Evolutionary conservation across 1,140 invertebrate species (phyloP), one percentile per base, ranked within the genome.

Genomic region (Lucilia sericata): DNA sequence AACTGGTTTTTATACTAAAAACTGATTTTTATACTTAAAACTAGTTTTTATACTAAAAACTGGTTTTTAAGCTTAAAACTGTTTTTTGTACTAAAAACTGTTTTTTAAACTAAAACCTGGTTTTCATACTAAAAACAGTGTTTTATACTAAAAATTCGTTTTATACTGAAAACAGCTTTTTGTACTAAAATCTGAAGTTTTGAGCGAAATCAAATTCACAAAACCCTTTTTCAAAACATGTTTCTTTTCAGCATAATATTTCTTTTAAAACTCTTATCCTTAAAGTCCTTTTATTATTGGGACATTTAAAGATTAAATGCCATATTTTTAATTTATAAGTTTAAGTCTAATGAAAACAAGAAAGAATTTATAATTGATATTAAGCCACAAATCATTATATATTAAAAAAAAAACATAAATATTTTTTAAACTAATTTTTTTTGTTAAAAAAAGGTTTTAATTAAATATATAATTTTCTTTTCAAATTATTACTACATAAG

Each of bases 321-420:
- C 65, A 70, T 70, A 70, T 70, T 21, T 70, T 70, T 19, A 19
- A 70, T 12, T 19, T 1, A 21, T 70, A 70, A 70, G 65, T 25
- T 70, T 21, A 70, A 70, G 19, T 70, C n/a, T 21, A 70, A 70
- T 70, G 1, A 5, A 55, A 19, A 70, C 51, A 21, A 19, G n/a
- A 70, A 19, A 70, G 65, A 70, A 70, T 70, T 70, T 70, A 70
- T 70, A n/a, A 19, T 70, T 70, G 65, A 70, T 70, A 70, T 70
- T 70, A 70, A 70, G 10, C 42, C 42, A 42, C 42, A 42, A 42
- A 42, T 42, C 42, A 42, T 8, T 42, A 8, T 42, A n/a, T n/a
- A n/a, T n/a, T 10, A 2, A 70, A 70, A 70, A 2, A 10, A 21
- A 70, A 70, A 70, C 10, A 70, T n/a, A 70, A 70, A 12, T 21